phyloP scores from a whole-genome alignment of 2,797 vertebrate genomes.

The Potorous gilbertii region DNA sequence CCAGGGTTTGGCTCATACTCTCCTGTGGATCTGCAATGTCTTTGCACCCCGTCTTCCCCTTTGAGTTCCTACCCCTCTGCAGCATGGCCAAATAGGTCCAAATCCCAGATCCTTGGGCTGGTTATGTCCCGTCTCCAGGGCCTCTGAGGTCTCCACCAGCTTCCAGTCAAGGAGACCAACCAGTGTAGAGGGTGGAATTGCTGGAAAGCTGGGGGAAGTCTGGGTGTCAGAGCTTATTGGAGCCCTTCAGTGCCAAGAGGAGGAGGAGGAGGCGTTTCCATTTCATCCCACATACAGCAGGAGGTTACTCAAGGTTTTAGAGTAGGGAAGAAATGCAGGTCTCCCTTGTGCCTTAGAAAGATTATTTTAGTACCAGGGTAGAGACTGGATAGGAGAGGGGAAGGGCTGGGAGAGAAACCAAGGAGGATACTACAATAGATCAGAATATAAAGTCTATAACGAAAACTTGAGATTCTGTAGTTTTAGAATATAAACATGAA shows the following conservation, averaged over 20 bases:
- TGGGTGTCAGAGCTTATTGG: no score
- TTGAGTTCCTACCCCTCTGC: background rate
- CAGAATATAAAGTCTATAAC: no score
- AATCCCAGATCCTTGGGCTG: background rate
- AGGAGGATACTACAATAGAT: no score
- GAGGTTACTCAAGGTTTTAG: background rate
- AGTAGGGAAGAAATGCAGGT: background rate
- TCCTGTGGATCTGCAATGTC: background rate
- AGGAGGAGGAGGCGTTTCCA: background rate
- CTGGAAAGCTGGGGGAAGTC: background rate
- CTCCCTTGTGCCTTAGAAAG: background rate
- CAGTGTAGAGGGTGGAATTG: no score
- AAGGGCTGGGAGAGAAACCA: no score
- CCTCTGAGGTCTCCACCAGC: background rate
- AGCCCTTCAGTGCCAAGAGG: background rate
- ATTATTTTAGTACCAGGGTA: no score
- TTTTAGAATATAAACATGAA: no score
- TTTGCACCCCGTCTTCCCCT: background rate
- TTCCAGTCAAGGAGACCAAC: background rate
- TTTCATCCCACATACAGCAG: background rate
- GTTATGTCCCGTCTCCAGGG: background rate
- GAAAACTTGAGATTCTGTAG: no score
- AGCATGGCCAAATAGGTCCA: background rate
- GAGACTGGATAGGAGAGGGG: no score
- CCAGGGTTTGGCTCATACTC: background rate